Percentiles rank a stretch among this genome's conserved stretches.
Conservation (phyloP, 2,797 vertebrate genomes). For the Liparis tanakae region DNA sequence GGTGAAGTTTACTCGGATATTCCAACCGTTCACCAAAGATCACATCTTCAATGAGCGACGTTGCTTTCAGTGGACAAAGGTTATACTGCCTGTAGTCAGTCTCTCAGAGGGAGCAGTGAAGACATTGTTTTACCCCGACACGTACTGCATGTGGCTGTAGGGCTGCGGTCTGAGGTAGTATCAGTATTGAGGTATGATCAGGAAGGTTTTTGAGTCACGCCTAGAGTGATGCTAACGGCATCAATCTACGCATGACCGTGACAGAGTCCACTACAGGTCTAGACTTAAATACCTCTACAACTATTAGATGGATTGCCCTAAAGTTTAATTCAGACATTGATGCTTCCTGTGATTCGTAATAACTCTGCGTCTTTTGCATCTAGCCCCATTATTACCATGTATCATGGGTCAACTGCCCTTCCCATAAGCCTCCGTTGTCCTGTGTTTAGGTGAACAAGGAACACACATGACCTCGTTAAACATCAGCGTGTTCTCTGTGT, state of each 20-base stretch:
- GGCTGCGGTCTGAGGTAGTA: background rate
- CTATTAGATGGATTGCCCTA: too few relatives aligned
- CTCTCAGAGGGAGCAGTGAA: background rate
- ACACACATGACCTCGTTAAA: too few relatives aligned
- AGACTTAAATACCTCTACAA: too few relatives aligned
- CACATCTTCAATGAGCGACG: background rate
- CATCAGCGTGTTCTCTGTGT: background rate
- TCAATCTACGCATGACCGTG: background rate
- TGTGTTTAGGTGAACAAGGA: background rate
- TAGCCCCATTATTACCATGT: background rate
- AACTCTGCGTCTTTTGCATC: too few relatives aligned
- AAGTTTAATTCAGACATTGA: too few relatives aligned
- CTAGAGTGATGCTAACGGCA: background rate
- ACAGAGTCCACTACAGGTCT: too few relatives aligned
- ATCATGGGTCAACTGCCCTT: background rate
- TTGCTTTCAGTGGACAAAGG: background rate
- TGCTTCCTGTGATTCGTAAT: too few relatives aligned
- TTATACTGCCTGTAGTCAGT: background rate
- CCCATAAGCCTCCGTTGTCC: background rate
- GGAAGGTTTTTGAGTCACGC: background rate
- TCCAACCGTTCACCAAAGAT: background rate
- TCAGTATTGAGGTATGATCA: background rate
- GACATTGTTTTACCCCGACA: background rate
- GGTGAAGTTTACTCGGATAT: background rate
- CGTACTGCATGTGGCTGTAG: background rate